These are phyloP conservation scores for Sciurus niger DNA, from an alignment of 2,113 vertebrate genomes.

Conservation along the genomic window DNA sequence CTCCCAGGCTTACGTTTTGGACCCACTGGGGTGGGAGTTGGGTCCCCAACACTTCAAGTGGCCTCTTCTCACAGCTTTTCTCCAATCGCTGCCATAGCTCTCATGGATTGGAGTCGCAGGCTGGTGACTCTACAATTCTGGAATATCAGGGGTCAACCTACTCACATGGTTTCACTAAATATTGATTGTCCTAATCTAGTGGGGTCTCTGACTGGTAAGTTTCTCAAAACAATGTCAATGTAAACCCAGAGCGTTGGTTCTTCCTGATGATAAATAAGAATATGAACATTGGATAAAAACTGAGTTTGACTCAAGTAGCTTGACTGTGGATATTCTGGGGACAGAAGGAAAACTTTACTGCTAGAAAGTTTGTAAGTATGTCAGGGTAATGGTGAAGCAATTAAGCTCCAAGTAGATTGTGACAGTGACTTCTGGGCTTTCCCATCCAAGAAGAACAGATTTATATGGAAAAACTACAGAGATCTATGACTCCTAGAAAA, in stretches of 20 bases:
- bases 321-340: neutral
- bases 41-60: neutral
- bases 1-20: neutral
- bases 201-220: neutral
- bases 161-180: neutral
- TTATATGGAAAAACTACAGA: neutral
- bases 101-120: neutral
- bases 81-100: neutral
- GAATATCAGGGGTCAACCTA: too few species aligned
- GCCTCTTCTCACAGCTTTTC: neutral
- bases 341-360: neutral
- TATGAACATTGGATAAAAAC: neutral
- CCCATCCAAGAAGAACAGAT: neutral
- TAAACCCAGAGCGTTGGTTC: neutral
- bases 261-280: neutral
- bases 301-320: neutral
- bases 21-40: neutral
- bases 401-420: neutral
- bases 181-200: neutral
- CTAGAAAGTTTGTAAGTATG: neutral
- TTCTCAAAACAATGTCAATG: neutral
- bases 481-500: neutral
- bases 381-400: neutral
- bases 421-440: neutral
- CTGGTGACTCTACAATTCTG: neutral